phyloP scores from a whole-genome alignment of 1,140 invertebrate genomes.

The Eciton burchellii region DNA sequence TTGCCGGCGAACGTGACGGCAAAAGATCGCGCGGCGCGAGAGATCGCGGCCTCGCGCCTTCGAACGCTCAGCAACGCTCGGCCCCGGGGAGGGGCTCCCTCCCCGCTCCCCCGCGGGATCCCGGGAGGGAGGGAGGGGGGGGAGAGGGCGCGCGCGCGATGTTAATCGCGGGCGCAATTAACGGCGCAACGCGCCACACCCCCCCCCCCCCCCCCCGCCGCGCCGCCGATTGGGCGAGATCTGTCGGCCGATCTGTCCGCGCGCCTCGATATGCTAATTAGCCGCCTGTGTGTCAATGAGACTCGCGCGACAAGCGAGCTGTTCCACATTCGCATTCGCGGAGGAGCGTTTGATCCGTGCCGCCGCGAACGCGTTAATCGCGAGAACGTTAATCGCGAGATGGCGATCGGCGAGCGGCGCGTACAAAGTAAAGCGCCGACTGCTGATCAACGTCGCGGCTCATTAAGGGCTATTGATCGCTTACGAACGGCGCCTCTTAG shows the following conservation, averaged over 20 bases:
- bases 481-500: no score
- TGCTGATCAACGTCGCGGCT: background rate
- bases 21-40: background rate
- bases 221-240: no score
- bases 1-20: conserved; percentile 14
- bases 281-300: conserved; percentile 61
- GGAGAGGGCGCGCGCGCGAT: no score
- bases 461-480: no score
- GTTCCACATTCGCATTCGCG: conserved; percentile 38
- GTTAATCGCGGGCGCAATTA: conserved; percentile 45
- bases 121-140: no score
- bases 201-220: no score
- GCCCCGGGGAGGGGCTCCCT: no score
- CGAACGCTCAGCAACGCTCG: background rate
- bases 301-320: conserved; percentile 43
- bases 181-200: conserved; percentile 23
- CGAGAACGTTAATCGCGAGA: background rate
- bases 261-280: conserved; percentile 58
- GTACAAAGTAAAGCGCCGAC: no score
- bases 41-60: conserved; percentile 1
- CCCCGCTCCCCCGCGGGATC: no score
- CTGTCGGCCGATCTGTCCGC: conserved; percentile 46
- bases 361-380: conserved; percentile 2
- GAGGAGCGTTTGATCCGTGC: conserved; percentile 35
- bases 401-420: background rate